Evolutionary conservation across 64 coral and sea anemone species (phyloP), one percentile per base, ranked within the genome.

Genomic region (Stichodactyla helianthus): DNA sequence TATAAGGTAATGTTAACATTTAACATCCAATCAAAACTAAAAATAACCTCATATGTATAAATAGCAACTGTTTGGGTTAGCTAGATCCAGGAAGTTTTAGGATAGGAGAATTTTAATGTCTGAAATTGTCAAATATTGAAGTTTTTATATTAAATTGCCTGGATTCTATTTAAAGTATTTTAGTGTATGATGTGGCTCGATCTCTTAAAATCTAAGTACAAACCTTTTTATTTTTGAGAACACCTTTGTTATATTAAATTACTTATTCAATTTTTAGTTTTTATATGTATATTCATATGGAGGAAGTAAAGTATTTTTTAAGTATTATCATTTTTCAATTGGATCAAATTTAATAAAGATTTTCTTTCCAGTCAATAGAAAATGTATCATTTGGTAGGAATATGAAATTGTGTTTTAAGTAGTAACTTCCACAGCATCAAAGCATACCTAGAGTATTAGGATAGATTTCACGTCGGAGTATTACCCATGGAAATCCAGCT

Each of bases 21-120:
- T 27, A 71, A 27, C 19, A 54, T 54, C 18, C 50, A 81, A 81
- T 81, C 78, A 81, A 54, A 81, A 18, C 78, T 81, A 52, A 81
- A 81, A 81, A 81, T 81, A 81, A 81, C 78, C 20, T 81, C 19
- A 65, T n/a, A 23, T 81, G 50, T 81, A 81, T 81, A 53, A n/a
- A 81, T 81, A 81, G 78, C 78, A 79, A 16, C 51, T 79, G 23
- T 53, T 79, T 51, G 0, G 77, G 27, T 51, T 51, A 81, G 78
- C 50, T n/a, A 52, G 51, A 81, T 81, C 78, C 50, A 51, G 78
- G 78, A 81, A 81, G 78, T 81, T 54, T 27, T 9, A 74, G 25
- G 10, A 74, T 23, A 31, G 68, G 68, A 14, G 10, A 28, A 31
- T 31, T 26, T 74, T 4, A 27, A 74, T 31, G 25, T 31, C 11